Conservation (phyloP, 2,113 vertebrate species). For the Caloenas nicobarica region DNA sequence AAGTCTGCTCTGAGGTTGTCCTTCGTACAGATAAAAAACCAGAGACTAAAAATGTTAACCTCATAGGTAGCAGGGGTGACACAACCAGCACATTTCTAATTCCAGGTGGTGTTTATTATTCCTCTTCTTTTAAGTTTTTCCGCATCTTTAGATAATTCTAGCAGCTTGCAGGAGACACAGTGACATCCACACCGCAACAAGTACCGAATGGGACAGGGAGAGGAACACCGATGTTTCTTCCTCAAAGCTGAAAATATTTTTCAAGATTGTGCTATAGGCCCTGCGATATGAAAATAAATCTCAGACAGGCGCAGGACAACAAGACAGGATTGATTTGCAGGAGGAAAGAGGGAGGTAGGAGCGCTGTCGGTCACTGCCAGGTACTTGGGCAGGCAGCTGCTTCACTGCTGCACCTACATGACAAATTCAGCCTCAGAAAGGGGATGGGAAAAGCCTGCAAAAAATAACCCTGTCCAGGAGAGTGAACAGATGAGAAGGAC, state of each 20-base stretch:
- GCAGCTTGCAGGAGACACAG: background rate
- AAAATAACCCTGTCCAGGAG: background rate
- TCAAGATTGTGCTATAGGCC: background rate
- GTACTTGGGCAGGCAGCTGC: background rate
- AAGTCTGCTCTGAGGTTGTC: background rate
- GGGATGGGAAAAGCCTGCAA: background rate
- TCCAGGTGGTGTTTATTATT: background rate
- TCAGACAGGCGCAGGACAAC: background rate
- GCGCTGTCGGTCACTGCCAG: fast-evolving
- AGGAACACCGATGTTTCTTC: fast-evolving
- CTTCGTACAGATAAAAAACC: background rate
- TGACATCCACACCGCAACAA: fast-evolving
- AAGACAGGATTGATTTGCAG: background rate
- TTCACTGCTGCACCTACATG: background rate
- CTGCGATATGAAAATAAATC: background rate
- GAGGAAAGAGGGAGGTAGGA: background rate
- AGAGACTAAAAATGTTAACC: constrained; percentile 11
- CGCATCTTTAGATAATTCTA: background rate
- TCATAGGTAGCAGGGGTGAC: background rate
- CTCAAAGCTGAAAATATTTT: background rate
- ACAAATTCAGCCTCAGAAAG: background rate
- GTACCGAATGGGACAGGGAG: background rate
- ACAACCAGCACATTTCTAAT: background rate
- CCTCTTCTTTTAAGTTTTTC: background rate
- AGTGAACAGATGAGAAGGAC: background rate